These are phyloP conservation scores for Hydropsyche betteni DNA, from an alignment of 2,888 invertebrate species.

Conservation along the genomic window DNA sequence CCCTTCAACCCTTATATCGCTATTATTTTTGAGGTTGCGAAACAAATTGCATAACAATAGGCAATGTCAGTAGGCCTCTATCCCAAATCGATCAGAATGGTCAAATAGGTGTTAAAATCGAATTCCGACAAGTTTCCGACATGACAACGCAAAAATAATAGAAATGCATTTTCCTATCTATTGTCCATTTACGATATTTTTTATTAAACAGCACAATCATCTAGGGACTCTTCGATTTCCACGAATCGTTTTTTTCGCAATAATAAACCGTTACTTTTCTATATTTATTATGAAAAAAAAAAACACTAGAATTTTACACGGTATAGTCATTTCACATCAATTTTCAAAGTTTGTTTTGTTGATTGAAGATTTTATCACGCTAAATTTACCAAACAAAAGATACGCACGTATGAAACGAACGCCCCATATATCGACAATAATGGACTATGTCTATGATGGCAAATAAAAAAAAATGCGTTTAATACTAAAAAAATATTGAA, in stretches of 20 bases:
- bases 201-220: constrained; percentile 36
- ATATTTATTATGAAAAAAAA: background rate
- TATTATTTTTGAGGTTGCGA: constrained; percentile 2
- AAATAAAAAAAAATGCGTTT: background rate
- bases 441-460: background rate
- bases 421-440: constrained; percentile 13
- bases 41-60: constrained; percentile 27
- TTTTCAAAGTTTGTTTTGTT: constrained; percentile 50
- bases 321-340: constrained; percentile 38
- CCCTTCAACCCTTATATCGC: too few species aligned
- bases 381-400: constrained; percentile 40
- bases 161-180: constrained; percentile 24
- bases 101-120: constrained; percentile 45
- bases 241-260: constrained; percentile 29
- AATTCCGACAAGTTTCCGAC: constrained; percentile 35
- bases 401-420: background rate
- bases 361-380: constrained; percentile 49
- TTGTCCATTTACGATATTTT: background rate
- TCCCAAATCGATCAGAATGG: too few species aligned
- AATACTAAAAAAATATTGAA: constrained; percentile 13
- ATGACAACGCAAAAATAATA: constrained; percentile 42
- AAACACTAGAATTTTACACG: background rate
- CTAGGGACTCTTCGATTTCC: constrained; percentile 5
- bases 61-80: constrained; percentile 1
- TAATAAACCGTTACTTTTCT: background rate